Percentiles rank a stretch among this genome's conserved stretches.
Evolutionary conservation across 1,140 invertebrate species (phyloP).

Genomic region (Asbolus verrucosus): DNA sequence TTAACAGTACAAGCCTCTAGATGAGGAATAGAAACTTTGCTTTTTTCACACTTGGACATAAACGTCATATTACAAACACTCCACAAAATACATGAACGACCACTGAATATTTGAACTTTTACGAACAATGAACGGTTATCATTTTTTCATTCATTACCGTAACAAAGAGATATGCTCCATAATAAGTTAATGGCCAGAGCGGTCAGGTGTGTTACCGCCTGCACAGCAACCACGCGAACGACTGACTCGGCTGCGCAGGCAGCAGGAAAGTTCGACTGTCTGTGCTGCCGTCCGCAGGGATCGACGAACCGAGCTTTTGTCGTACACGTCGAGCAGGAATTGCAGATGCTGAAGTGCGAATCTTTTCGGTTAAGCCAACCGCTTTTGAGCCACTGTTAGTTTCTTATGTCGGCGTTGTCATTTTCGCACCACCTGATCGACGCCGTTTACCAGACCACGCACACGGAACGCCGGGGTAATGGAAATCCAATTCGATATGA

Average conservation of each 20-base stretch:
- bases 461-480: no score
- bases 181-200: not conserved
- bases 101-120: conserved; percentile 8
- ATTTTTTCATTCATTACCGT: conserved; percentile 22
- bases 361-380: no score
- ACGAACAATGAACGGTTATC: conserved; percentile 11
- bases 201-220: conserved; percentile 14
- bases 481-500: no score
- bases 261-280: not conserved
- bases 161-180: conserved; percentile 36
- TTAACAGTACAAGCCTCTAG: conserved; percentile 55
- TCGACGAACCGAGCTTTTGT: conserved; percentile 10
- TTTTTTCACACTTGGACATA: conserved; percentile 52
- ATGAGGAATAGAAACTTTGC: conserved; percentile 50
- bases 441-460: no score
- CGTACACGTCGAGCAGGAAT: not conserved
- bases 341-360: no score
- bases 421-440: no score
- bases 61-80: conserved; percentile 49
- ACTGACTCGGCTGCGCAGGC: conserved; percentile 20
- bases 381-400: no score
- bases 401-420: no score
- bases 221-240: conserved; percentile 26
- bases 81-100: conserved; percentile 2
- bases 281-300: not conserved